These are phyloP conservation scores for Nomada goodeniana DNA, from an alignment of 2,888 invertebrate genomes.

Conservation along the genomic window DNA sequence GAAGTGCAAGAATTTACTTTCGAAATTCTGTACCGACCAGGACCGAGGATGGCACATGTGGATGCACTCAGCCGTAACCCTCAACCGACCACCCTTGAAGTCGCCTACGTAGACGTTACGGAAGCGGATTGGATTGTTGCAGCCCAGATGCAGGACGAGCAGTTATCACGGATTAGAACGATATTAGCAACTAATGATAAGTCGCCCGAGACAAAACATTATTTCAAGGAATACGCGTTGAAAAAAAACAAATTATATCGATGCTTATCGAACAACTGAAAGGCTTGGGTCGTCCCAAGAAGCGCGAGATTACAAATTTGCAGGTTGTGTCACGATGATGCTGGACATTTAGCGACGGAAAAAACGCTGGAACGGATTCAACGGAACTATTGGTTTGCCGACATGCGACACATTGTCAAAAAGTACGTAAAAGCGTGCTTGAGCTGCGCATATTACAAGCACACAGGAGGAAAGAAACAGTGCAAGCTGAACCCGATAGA, in stretches of 20 bases:
- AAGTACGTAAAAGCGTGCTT: constrained; percentile 5
- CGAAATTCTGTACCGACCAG: constrained; percentile 18
- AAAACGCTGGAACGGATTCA: constrained; percentile 17
- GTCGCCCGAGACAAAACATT: neutral
- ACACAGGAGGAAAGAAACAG: neutral
- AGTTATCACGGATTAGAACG: neutral
- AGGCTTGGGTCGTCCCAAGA: constrained; percentile 6
- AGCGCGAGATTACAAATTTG: constrained; percentile 13
- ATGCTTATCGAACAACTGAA: neutral
- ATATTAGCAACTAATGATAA: neutral
- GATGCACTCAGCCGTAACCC: constrained; percentile 16
- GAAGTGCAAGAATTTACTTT: no score
- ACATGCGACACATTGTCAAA: neutral
- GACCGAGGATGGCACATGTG: constrained; percentile 1
- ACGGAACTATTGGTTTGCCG: neutral
- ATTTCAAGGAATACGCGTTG: neutral
- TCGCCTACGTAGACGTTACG: neutral
- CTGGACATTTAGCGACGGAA: neutral
- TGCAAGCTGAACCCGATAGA: neutral
- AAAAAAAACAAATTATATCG: neutral
- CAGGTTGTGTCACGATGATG: constrained; percentile 12
- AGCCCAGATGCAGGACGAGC: neutral
- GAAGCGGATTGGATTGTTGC: constrained; percentile 1
- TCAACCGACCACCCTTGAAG: neutral
- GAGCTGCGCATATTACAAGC: neutral